Evolutionary conservation across 2,113 vertebrate species (phyloP).

Genomic region (Circaetus cinerascens): DNA sequence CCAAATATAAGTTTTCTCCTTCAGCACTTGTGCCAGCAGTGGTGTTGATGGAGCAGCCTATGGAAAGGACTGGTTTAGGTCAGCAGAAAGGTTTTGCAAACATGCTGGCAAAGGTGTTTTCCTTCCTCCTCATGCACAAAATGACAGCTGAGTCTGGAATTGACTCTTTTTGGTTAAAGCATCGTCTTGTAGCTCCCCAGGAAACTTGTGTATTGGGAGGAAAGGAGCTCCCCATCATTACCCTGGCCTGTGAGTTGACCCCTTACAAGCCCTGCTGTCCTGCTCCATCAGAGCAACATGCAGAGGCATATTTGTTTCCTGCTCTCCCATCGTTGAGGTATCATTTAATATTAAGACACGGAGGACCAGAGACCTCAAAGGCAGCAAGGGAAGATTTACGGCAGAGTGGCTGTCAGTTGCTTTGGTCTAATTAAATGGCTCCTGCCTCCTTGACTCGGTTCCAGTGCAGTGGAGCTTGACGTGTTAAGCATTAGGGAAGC

Average conservation of each 20-base stretch:
- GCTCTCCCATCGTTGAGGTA: neutral
- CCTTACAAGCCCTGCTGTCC: neutral
- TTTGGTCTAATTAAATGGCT: conserved; percentile 48
- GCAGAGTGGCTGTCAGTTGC: neutral
- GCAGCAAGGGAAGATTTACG: neutral
- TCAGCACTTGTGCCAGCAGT: neutral
- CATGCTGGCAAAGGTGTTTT: neutral
- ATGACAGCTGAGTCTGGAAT: neutral
- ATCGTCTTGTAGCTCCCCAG: neutral
- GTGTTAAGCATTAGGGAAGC: neutral
- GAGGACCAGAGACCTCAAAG: neutral
- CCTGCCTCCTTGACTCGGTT: neutral
- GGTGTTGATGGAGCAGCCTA: neutral
- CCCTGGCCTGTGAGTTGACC: neutral
- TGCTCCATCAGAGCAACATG: neutral
- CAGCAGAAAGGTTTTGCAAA: neutral
- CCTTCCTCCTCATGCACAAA: neutral
- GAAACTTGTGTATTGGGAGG: rapidly evolving
- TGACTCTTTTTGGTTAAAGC: neutral
- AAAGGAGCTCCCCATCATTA: neutral
- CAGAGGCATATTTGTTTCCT: neutral
- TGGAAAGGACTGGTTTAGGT: neutral
- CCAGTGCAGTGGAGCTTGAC: conserved; percentile 33
- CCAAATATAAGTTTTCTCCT: neutral
- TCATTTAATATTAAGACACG: neutral